phyloP scores from a whole-genome alignment of 2,888 invertebrate genomes.

The Poecilobothrus nobilitatus region DNA sequence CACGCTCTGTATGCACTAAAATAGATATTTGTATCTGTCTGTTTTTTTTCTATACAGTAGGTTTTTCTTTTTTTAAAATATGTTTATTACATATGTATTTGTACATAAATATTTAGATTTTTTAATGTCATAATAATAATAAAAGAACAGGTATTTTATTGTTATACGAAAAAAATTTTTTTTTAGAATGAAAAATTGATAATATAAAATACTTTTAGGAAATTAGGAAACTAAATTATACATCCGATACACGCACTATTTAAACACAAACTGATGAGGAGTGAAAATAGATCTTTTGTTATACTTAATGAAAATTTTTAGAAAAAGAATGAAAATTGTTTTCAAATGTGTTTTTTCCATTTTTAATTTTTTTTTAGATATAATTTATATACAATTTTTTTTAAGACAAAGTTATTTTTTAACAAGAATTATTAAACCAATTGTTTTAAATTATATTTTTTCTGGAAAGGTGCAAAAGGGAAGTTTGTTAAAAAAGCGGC shows the following conservation, averaged over 20 bases:
- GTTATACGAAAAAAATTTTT: neutral
- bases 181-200: neutral
- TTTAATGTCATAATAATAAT: neutral
- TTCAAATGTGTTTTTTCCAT: neutral
- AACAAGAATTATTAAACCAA: too few relatives aligned
- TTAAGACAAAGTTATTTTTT: too few relatives aligned
- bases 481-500: too few relatives aligned
- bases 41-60: neutral
- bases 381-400: too few relatives aligned
- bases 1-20: neutral
- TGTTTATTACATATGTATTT: neutral
- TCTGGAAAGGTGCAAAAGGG: too few relatives aligned
- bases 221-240: neutral
- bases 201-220: neutral
- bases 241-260: conserved; percentile 1
- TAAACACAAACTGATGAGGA: neutral
- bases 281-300: neutral
- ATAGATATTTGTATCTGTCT: neutral
- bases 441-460: too few relatives aligned
- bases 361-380: neutral
- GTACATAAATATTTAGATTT: neutral
- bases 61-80: neutral
- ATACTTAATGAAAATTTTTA: neutral
- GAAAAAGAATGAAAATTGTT: neutral
- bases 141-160: neutral